Percentiles rank a stretch among this genome's conserved stretches.
Conservation (phyloP, 92 coral and sea anemone species). For the Blastomussa wellsi region DNA sequence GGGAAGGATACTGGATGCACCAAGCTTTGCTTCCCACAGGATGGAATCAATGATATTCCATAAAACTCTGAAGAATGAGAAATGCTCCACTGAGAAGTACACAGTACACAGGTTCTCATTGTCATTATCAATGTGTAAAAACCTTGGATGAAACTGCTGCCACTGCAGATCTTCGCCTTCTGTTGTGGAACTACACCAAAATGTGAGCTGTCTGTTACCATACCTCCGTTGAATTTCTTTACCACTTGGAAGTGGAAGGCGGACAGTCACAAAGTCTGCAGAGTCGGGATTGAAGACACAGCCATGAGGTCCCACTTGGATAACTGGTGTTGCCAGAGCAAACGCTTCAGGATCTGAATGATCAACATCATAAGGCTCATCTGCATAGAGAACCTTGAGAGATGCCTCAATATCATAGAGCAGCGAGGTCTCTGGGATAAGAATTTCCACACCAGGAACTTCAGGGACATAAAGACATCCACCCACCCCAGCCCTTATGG, state of each 20-base stretch:
- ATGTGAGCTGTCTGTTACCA: conserved; percentile 79
- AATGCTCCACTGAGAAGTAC: conserved; percentile 89
- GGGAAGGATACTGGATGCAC: conserved; percentile 85
- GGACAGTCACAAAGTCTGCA: conserved; percentile 81
- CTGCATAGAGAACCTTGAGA: conserved; percentile 88
- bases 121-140: conserved; percentile 65
- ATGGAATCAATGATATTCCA: conserved; percentile 89
- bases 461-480: conserved; percentile 83
- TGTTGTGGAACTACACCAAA: conserved; percentile 89
- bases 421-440: conserved; percentile 88
- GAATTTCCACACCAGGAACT: conserved; percentile 90
- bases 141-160: conserved; percentile 82
- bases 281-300: conserved; percentile 77
- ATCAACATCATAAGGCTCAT: conserved; percentile 90
- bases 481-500: conserved; percentile 84
- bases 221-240: conserved; percentile 73
- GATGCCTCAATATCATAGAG: conserved; percentile 90
- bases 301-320: conserved; percentile 91
- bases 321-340: conserved; percentile 92
- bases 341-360: conserved; percentile 68
- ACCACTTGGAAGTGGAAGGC: conserved; percentile 89
- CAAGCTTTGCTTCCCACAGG: conserved; percentile 86
- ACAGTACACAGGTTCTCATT: conserved; percentile 71
- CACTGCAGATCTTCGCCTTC: conserved; percentile 77
- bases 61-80: conserved; percentile 79